Evolutionary conservation across 1,140 invertebrate genomes (phyloP), one percentile per base, ranked within the genome.

Genomic region (Sycobia sp.): DNA sequence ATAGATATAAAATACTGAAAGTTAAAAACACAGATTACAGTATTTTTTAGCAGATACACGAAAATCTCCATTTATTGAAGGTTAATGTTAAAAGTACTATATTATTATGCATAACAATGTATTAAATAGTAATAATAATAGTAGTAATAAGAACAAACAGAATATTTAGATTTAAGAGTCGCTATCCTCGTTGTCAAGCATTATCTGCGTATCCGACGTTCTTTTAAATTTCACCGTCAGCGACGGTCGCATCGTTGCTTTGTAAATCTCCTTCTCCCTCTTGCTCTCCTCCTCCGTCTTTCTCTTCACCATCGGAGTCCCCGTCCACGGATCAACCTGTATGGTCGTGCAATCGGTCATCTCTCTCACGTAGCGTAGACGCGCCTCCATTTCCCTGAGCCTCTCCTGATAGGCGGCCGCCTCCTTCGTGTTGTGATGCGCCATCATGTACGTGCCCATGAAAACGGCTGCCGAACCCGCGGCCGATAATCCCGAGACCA

Each of bases 371-470:
- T 83, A 69, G 66, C 73, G 73, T 38, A 78, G 78, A 55, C 77
- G 71, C 20, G 72, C 67, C 56, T 80, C 72, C 62, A 82, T 84
- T 10, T 73, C 62, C 22, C 72, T 69, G 10, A 73, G 70, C 8
- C 73, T 74, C n/a, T n/a, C n/a, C n/a, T n/a, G n/a, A n/a, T n/a
- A n/a, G n/a, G n/a, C n/a, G n/a, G n/a, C n/a, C n/a, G n/a, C n/a
- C n/a, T n/a, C n/a, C n/a, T n/a, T n/a, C n/a, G n/a, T n/a, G n/a
- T n/a, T n/a, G n/a, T n/a, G n/a, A n/a, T n/a, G n/a, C n/a, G 72
- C 74, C 75, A 87, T 88, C 32, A 88, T 67, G 71, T 81, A 83
- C 11, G 85, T 67, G 14, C 80, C 86, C 16, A 87, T 70, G 34
- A 77, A 80, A 23, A 88, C 66, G 0, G 83, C 69, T 0, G 81